Base-by-base conservation (phyloP, 92 coral and sea anemone genomes). In the Zoanthus solanderi region DNA sequence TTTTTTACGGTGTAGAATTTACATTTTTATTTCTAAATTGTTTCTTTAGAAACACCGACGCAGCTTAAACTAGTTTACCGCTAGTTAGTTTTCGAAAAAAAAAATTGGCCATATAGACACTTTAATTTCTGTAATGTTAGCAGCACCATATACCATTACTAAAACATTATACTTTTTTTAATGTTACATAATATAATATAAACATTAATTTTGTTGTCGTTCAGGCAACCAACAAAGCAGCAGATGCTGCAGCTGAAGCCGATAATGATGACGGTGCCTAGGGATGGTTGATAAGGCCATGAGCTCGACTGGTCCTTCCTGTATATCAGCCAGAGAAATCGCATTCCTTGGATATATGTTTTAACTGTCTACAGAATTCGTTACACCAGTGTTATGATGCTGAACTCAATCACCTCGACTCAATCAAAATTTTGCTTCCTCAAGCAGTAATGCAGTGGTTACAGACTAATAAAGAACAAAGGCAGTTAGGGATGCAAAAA, bases 201-300 rank as follows among this genome's bases (percentile, higher is more conserved):
- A 37, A 23, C 23, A 23, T 23, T 23, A 2, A 1, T 50, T 50
- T 50, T 50, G 9, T 50, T 50, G 9, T 50, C 1, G 0, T 81
- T 47, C 75, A 81, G 85, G 85, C 85, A 45, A 81, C 75, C 47
- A 81, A 47, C 74, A 81, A 81, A 69, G 85, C 85, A 28, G 85
- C 75, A 14, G 85, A 81, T 81, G 85, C 85, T 48, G 85, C 85
- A 10, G 85, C 76, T 4, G 85, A 81, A 42, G 85, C 85, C 2
- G 85, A 47, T 45, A 37, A 37, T 37, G 85, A 81, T 12, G 85
- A 58, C 65, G 85, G 66, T 66, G 76, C 71, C 75, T 81, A 47
- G 44, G 15, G 46, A 16, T 30, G 18, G 45, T 65, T 10, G 44
- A 46, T 45, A 28, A 32, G 18, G 37, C 45, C 56, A 75, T 45